Evolutionary conservation across 1,140 invertebrate genomes (phyloP).

Genomic region (Caerostris darwini): DNA sequence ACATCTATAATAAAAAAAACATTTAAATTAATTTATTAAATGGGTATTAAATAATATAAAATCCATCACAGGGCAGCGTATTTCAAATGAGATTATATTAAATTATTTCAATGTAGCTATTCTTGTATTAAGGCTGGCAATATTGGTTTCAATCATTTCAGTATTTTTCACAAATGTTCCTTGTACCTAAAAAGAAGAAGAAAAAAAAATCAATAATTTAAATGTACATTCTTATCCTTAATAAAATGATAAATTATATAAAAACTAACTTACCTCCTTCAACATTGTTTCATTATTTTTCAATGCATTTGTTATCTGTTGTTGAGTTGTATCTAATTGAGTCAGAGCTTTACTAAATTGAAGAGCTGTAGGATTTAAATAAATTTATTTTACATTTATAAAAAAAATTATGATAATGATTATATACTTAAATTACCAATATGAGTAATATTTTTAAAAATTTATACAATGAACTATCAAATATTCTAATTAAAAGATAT

Average conservation of each 20-base stretch:
- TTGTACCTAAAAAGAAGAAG: slow-evolving; percentile 83
- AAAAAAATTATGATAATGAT: no score
- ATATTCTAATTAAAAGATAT: no score
- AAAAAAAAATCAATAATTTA: not conserved
- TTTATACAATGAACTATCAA: no score
- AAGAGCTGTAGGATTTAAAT: slow-evolving; percentile 85
- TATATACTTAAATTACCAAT: no score
- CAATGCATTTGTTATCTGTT: slow-evolving; percentile 87
- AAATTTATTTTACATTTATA: no score
- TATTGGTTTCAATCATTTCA: slow-evolving; percentile 88
- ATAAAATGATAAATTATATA: not conserved
- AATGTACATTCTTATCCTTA: not conserved
- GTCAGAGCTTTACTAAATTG: slow-evolving; percentile 92
- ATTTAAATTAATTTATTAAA: no score
- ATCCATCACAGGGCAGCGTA: slow-evolving; percentile 12
- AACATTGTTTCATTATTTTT: slow-evolving; percentile 90
- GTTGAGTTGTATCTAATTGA: slow-evolving; percentile 91
- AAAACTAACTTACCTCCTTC: slow-evolving; percentile 84
- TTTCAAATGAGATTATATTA: not conserved
- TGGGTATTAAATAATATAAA: not conserved
- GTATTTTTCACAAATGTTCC: slow-evolving; percentile 89
- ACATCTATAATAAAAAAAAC: no score
- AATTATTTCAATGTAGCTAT: slow-evolving; percentile 84
- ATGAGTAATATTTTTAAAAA: no score
- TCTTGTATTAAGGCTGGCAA: slow-evolving; percentile 88